These are phyloP conservation scores for Hippoglossus stenolepis DNA, from an alignment of 2,113 vertebrate genomes.

Conservation along the genomic window DNA sequence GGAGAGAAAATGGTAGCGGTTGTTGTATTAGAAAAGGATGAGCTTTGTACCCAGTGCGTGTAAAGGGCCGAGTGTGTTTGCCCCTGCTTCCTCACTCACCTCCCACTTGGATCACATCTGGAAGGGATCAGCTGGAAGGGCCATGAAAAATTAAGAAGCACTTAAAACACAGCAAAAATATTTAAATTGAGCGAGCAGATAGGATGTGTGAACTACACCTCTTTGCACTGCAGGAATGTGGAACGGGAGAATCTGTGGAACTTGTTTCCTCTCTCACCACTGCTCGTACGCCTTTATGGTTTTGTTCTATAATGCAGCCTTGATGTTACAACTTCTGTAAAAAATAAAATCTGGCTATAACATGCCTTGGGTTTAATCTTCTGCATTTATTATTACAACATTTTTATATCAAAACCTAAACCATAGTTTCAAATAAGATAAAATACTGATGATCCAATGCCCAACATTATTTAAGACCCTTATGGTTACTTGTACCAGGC, in stretches of 20 bases:
- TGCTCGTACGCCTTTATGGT: background rate
- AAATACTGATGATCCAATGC: too few relatives aligned
- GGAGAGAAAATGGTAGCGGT: background rate
- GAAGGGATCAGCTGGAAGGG: conserved; percentile 68
- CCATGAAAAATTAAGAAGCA: conserved; percentile 76
- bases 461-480: too few relatives aligned
- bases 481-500: too few relatives aligned
- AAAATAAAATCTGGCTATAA: conserved; percentile 5
- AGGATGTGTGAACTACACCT: conserved; percentile 70
- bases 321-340: background rate
- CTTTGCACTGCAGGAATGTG: conserved; percentile 66
- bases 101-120: conserved; percentile 66
- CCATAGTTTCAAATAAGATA: too few relatives aligned
- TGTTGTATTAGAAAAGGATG: background rate
- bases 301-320: conserved; percentile 7
- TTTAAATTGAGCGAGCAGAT: conserved; percentile 74
- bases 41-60: background rate
- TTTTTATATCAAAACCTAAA: conserved; percentile 2
- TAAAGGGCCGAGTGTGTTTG: conserved; percentile 11
- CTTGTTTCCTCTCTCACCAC: conserved; percentile 25
- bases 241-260: conserved; percentile 48
- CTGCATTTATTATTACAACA: background rate
- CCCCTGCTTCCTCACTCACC: conserved; percentile 52
- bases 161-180: conserved; percentile 73
- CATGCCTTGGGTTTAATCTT: background rate